These are phyloP conservation scores for Ricordea florida DNA, from an alignment of 92 coral and sea anemone genomes.

Conservation along the genomic window DNA sequence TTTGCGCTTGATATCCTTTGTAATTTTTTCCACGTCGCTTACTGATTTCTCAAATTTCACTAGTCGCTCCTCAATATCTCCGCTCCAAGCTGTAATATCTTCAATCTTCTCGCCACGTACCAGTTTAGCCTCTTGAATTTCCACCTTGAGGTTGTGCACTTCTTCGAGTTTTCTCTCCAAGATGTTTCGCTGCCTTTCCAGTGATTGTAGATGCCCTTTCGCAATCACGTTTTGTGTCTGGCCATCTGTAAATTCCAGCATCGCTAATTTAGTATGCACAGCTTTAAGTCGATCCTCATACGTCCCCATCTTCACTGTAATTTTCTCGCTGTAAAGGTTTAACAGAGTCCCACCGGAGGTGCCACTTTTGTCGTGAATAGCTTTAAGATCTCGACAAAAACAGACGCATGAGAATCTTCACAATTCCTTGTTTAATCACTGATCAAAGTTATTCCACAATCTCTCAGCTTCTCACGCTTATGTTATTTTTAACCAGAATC, in stretches of 20 bases:
- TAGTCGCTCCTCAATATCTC: neutral
- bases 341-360: slow-evolving; percentile 4
- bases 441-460: no score
- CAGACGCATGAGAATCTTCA: neutral
- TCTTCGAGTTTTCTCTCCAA: slow-evolving; percentile 8
- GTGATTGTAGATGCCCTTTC: neutral
- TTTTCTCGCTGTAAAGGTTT: neutral
- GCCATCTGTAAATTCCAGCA: neutral
- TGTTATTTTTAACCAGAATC: no score
- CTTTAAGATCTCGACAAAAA: neutral
- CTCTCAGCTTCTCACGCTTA: no score
- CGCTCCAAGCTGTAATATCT: slow-evolving; percentile 1
- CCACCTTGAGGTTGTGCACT: slow-evolving; percentile 26
- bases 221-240: neutral
- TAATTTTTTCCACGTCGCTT: neutral
- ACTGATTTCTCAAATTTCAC: neutral
- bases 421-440: no score
- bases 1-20: slow-evolving; percentile 8
- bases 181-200: slow-evolving; percentile 15
- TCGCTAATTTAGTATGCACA: neutral
- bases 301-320: neutral
- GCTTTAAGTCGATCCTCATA: neutral
- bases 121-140: slow-evolving; percentile 12
- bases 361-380: slow-evolving; percentile 9
- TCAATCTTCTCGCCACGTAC: neutral